Conservation (phyloP, 1,140 invertebrate species). For the Apis florea region DNA sequence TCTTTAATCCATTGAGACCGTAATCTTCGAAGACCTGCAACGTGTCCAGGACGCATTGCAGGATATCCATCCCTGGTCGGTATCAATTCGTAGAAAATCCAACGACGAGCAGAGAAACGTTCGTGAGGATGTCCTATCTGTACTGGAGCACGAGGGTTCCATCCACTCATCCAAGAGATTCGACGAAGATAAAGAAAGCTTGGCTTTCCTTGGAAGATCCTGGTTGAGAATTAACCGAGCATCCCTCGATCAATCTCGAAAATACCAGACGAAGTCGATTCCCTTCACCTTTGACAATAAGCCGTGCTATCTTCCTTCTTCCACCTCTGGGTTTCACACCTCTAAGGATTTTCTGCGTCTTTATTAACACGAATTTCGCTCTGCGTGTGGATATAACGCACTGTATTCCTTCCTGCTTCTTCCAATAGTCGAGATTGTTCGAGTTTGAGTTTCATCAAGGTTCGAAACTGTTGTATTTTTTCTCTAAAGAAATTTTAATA, state of each 20-base stretch:
- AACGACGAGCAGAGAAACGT: not conserved
- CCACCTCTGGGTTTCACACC: not conserved
- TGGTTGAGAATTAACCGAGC: slow-evolving; percentile 41
- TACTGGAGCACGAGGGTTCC: not conserved
- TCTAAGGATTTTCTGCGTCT: not conserved
- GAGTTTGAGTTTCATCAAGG: too few relatives aligned
- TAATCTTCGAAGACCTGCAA: not conserved
- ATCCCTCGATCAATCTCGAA: slow-evolving; percentile 16
- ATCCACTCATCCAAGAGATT: slow-evolving; percentile 14
- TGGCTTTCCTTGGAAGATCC: not conserved
- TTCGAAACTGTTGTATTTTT: too few relatives aligned
- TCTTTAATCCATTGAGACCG: not conserved
- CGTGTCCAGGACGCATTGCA: not conserved
- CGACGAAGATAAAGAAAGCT: slow-evolving; percentile 23
- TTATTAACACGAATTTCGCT: not conserved
- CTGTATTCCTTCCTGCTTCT: not conserved
- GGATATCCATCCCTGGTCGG: not conserved
- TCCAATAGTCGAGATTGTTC: not conserved
- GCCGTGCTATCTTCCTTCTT: not conserved
- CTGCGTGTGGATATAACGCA: not conserved
- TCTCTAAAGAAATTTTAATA: too few relatives aligned
- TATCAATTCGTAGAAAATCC: slow-evolving; percentile 16
- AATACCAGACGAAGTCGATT: slow-evolving; percentile 1
- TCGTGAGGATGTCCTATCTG: not conserved
- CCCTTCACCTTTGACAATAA: slow-evolving; percentile 9